Evolutionary conservation across 2,113 vertebrate species (phyloP).

Genomic region (Elachura formosa): DNA sequence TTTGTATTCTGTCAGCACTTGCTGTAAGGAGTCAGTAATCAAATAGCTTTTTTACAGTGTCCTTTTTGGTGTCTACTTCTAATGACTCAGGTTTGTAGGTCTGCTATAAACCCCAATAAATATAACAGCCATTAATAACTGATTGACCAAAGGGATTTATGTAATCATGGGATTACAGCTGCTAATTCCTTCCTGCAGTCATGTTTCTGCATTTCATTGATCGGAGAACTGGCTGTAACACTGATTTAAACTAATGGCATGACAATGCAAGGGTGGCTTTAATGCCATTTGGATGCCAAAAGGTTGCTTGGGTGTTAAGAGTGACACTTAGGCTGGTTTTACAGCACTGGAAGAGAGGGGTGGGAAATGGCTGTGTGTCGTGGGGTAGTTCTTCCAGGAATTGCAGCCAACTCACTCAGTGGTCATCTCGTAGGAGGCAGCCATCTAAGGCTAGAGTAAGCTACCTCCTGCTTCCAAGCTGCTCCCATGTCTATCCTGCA

Average conservation of each 20-base stretch:
- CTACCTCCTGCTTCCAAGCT: background rate
- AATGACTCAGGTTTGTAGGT: slow-evolving; percentile 42
- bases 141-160: slow-evolving; percentile 48
- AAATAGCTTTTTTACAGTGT: background rate
- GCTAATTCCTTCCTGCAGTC: slow-evolving; percentile 36
- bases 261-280: background rate
- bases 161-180: slow-evolving; percentile 47
- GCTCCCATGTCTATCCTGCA: rapidly evolving
- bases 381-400: background rate
- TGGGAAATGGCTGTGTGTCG: background rate
- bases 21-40: slow-evolving; percentile 23
- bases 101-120: slow-evolving; percentile 59
- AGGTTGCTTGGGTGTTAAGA: background rate
- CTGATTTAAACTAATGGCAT: slow-evolving; percentile 38
- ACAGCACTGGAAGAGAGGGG: background rate
- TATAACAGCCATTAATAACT: slow-evolving; percentile 47
- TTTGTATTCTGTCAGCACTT: slow-evolving; percentile 46
- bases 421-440: rapidly evolving
- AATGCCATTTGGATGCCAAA: background rate
- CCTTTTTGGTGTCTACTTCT: background rate
- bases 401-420: background rate
- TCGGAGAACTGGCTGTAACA: slow-evolving; percentile 26
- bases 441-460: background rate
- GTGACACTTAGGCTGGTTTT: background rate
- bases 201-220: slow-evolving; percentile 48